These are phyloP conservation scores for Pygmarrhopalites habei DNA, from an alignment of 1,140 invertebrate species.

Conservation along the genomic window DNA sequence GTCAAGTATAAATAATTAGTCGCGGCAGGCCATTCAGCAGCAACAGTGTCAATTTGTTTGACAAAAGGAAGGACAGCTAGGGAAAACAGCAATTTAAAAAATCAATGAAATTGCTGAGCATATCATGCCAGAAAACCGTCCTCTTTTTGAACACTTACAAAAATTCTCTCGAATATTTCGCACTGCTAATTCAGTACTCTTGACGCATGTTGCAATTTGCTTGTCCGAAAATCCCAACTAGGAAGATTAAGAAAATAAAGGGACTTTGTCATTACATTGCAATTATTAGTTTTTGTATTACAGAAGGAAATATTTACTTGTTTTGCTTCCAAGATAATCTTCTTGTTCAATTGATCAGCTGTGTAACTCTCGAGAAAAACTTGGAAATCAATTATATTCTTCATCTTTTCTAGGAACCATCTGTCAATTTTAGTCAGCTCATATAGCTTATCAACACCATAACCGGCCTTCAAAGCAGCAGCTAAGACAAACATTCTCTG, in stretches of 20 bases:
- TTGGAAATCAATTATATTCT: conserved; percentile 78
- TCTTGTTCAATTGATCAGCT: conserved; percentile 52
- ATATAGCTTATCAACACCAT: conserved; percentile 75
- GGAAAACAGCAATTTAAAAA: too few species aligned
- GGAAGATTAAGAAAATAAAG: too few species aligned
- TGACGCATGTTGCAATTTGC: conserved; percentile 81
- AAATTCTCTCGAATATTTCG: conserved; percentile 64
- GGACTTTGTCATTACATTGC: too few species aligned
- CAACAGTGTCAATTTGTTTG: conserved; percentile 98
- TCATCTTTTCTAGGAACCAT: conserved; percentile 95
- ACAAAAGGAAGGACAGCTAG: conserved; percentile 72
- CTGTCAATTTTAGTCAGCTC: conserved; percentile 91
- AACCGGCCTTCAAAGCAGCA: conserved; percentile 74
- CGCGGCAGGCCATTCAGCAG: conserved; percentile 95
- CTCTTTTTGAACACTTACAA: too few species aligned
- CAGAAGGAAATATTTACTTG: too few species aligned
- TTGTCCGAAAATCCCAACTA: conserved; percentile 95
- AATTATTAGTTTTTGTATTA: too few species aligned
- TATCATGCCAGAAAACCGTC: too few species aligned
- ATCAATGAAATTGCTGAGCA: too few species aligned
- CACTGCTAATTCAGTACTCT: conserved; percentile 76
- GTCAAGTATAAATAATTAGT: conserved; percentile 98
- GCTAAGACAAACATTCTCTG: conserved; percentile 94
- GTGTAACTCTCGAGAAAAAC: conserved; percentile 53
- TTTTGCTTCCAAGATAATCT: conserved; percentile 73